Evolutionary conservation across 2,888 invertebrate species (phyloP), one percentile per base, ranked within the genome.

Genomic region (Philaethria dido): DNA sequence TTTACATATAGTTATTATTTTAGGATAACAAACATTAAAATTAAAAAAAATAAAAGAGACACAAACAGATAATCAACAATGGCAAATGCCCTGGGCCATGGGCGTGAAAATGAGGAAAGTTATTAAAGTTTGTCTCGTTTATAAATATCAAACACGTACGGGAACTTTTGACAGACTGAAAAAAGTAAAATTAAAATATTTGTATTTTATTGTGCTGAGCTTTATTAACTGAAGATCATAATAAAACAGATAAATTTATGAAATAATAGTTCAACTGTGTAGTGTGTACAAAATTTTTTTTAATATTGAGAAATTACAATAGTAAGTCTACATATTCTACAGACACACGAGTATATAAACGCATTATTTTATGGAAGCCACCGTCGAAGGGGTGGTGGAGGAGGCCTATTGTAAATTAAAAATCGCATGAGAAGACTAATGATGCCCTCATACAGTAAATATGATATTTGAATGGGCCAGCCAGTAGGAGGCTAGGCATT

Each of bases 401-500:
- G 18, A 50, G 42, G 39, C 60, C 70, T 50, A 69, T 70, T 68
- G 63, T 66, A 63, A 68, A 70, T 66, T 68, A 65, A 70, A 70
- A 70, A 70, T 52, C 54, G 59, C 68, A 68, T 55, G 64, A 68
- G 69, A 69, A 68, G 70, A 73, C 67, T 73, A 74, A 72, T 74
- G 70, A 72, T 62, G 71, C 72, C 59, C 67, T 72, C 71, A 72
- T 69, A 62, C 52, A 67, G 69, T 78, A 78, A 81, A 80, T 83
- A 80, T 72, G 63, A 69, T 69, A 72, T 73, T 74, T 73, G 74
- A 73, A 75, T 75, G 71, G 70, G 64, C 69, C 55, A 62, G 69
- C 63, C 67, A 64, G 63, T 45, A 47, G 57, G 57, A 55, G 57
- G 64, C 64, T 55, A 70, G 71, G 72, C 72, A 70, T 73, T 73